Percentiles rank a stretch among this genome's conserved stretches.
phyloP scores from a whole-genome alignment of 2,113 vertebrate genomes.

The Dromiciops gliroides region DNA sequence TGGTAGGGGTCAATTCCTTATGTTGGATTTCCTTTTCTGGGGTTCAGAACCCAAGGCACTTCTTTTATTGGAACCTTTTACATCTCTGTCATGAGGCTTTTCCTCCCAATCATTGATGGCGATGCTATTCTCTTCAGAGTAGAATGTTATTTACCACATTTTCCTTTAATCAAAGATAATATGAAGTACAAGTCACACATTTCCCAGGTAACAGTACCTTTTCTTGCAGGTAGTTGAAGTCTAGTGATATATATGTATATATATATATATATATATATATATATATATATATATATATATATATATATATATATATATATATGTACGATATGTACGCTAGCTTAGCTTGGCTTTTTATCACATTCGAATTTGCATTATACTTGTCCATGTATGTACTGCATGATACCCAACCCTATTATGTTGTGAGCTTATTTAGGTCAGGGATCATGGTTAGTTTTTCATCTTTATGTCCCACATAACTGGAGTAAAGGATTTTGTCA shows the following conservation, averaged over 20 bases:
- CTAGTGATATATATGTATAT: not conserved
- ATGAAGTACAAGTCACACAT: not conserved
- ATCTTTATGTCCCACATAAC: not conserved
- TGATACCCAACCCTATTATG: not conserved
- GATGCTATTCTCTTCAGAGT: slow-evolving; percentile 26
- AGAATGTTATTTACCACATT: slow-evolving; percentile 9
- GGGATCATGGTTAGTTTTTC: not conserved
- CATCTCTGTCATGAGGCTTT: slow-evolving; percentile 48
- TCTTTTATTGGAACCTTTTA: slow-evolving; percentile 40
- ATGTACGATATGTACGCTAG: not conserved
- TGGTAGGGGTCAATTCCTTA: slow-evolving; percentile 3
- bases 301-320: too few relatives aligned
- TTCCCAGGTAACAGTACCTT: not conserved
- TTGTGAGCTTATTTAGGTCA: not conserved
- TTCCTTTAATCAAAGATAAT: not conserved
- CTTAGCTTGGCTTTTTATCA: not conserved
- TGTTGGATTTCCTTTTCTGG: slow-evolving; percentile 37
- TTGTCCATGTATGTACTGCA: not conserved
- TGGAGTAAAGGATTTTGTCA: not conserved
- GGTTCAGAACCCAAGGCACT: slow-evolving; percentile 12
- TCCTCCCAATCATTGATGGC: not conserved
- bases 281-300: too few relatives aligned
- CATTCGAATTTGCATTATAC: not conserved
- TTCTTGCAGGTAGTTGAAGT: not conserved
- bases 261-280: too few relatives aligned